Conservation (phyloP, 2,888 invertebrate genomes). For the Polydrusus pterygomalis region DNA sequence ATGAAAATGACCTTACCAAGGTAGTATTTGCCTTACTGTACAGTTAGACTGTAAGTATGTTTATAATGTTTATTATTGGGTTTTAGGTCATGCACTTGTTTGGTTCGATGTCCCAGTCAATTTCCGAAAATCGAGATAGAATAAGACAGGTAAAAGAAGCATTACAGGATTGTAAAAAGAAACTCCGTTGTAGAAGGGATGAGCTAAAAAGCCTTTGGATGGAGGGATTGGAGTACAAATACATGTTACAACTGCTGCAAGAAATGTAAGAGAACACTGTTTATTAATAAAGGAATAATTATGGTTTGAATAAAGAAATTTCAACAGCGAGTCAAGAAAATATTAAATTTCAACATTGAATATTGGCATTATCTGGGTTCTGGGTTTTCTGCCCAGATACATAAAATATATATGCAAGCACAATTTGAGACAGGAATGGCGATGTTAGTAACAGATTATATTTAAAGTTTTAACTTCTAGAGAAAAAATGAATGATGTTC, state of each 20-base stretch:
- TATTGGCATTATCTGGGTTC: background rate
- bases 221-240: slow-evolving; percentile 96
- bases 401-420: too few relatives aligned
- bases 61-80: background rate
- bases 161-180: slow-evolving; percentile 86
- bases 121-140: slow-evolving; percentile 85
- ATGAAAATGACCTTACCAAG: slow-evolving; percentile 90
- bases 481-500: slow-evolving; percentile 84
- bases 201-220: slow-evolving; percentile 95
- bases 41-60: too few relatives aligned
- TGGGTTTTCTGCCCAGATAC: too few relatives aligned
- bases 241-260: slow-evolving; percentile 90
- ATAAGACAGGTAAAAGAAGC: slow-evolving; percentile 88
- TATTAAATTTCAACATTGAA: too few relatives aligned
- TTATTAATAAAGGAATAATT: background rate
- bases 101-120: slow-evolving; percentile 83
- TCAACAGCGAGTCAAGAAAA: too few relatives aligned
- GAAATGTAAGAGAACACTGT: slow-evolving; percentile 83
- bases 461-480: slow-evolving; percentile 69
- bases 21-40: slow-evolving; percentile 69
- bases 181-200: slow-evolving; percentile 92
- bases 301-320: background rate
- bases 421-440: too few relatives aligned
- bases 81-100: slow-evolving; percentile 79
- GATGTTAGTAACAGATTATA: too few relatives aligned